Conservation (phyloP, 1,140 invertebrate genomes). For the Neotoxoptera formosana region DNA sequence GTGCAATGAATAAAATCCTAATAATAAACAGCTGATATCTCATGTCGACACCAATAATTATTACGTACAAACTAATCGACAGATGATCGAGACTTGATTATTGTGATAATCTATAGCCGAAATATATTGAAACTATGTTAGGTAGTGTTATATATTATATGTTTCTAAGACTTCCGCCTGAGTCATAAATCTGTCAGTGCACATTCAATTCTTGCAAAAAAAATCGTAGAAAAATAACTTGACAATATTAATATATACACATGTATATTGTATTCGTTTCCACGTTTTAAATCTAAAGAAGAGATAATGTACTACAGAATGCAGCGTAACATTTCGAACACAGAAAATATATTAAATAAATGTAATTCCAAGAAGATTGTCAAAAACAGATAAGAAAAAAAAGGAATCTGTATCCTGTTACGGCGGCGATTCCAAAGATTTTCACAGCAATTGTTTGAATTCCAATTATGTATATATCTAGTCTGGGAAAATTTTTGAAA, state of each 20-base stretch:
- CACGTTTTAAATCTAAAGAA: neutral
- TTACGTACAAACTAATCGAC: neutral
- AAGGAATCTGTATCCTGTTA: neutral
- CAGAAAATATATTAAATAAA: neutral
- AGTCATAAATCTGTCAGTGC: neutral
- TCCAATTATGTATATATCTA: slow-evolving; percentile 27
- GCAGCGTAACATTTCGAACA: neutral
- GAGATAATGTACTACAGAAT: neutral
- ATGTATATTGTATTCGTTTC: neutral
- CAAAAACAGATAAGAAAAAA: slow-evolving; percentile 4
- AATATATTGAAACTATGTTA: neutral
- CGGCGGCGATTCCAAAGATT: neutral
- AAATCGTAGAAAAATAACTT: neutral
- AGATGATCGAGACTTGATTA: neutral
- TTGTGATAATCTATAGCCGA: neutral
- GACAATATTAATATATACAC: neutral
- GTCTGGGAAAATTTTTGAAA: slow-evolving; percentile 36
- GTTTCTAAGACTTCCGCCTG: neutral
- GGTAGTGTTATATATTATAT: neutral
- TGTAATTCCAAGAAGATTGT: neutral
- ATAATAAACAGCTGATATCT: neutral
- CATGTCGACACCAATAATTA: too few species aligned
- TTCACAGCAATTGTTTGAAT: neutral
- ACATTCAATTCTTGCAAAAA: neutral
- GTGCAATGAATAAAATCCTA: neutral